A percentile compares a stretch with the other conserved stretches of the same genome.
phyloP scores from a whole-genome alignment of 2,113 vertebrate genomes.

The Piaya cayana region DNA sequence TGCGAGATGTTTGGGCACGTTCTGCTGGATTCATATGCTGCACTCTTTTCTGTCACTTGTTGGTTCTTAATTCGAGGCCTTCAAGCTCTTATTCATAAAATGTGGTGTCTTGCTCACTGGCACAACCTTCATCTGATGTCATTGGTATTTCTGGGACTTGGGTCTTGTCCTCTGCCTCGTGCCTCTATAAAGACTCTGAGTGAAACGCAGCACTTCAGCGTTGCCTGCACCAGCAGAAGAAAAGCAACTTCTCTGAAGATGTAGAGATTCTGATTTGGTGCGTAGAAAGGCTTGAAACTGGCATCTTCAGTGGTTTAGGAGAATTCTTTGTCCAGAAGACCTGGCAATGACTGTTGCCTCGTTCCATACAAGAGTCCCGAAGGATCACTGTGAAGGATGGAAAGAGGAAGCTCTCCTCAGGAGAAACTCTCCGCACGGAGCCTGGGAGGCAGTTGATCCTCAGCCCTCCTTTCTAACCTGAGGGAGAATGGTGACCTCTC shows the following conservation, averaged over 20 bases:
- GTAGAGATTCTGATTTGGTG: not conserved
- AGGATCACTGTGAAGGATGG: not conserved
- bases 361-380: not conserved
- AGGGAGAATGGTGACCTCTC: not conserved
- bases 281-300: not conserved
- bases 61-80: not conserved
- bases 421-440: not conserved
- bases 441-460: not conserved
- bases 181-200: not conserved
- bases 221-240: not conserved
- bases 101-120: not conserved
- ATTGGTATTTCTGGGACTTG: not conserved
- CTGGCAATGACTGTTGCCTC: not conserved
- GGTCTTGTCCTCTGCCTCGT: not conserved
- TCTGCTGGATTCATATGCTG: not conserved
- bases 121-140: not conserved
- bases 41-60: not conserved
- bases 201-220: not conserved
- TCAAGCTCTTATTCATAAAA: not conserved
- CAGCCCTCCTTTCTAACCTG: not conserved
- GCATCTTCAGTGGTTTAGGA: not conserved
- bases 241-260: not conserved
- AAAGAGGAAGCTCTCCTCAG: not conserved
- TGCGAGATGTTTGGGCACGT: not conserved
- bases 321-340: not conserved